A percentile compares a stretch with the other conserved stretches of the same genome.
phyloP scores from a whole-genome alignment of 2,888 invertebrate species.

The Euplagia quadripunctaria region DNA sequence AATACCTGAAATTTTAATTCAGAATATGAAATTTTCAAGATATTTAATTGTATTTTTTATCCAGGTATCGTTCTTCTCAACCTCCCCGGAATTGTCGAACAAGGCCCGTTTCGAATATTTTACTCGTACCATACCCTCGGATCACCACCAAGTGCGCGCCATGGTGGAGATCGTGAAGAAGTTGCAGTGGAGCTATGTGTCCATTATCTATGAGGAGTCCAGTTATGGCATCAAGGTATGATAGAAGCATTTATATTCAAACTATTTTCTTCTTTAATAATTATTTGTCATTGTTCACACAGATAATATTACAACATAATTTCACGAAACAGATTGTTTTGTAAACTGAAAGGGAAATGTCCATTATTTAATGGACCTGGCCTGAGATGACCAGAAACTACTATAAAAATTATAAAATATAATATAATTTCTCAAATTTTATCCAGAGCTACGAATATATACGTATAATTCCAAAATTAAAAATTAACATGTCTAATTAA shows the following conservation, averaged over 20 bases:
- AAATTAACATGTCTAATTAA: no score
- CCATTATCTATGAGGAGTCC: conserved; percentile 98
- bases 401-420: no score
- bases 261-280: no score
- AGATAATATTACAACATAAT: no score
- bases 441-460: no score
- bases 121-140: conserved; percentile 97
- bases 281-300: no score
- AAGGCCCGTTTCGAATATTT: conserved; percentile 98
- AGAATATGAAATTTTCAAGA: neutral
- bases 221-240: conserved; percentile 97
- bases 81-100: conserved; percentile 97
- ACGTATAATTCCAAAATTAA: no score
- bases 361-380: no score
- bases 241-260: neutral
- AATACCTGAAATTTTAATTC: neutral
- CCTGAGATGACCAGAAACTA: no score
- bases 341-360: no score
- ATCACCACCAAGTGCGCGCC: conserved; percentile 97
- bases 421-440: no score
- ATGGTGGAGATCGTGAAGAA: conserved; percentile 97
- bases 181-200: conserved; percentile 97
- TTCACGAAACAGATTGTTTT: no score
- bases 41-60: neutral
- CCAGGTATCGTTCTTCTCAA: conserved; percentile 98